phyloP scores from a whole-genome alignment of 2,797 vertebrate genomes.

The Micromesistius poutassou region DNA sequence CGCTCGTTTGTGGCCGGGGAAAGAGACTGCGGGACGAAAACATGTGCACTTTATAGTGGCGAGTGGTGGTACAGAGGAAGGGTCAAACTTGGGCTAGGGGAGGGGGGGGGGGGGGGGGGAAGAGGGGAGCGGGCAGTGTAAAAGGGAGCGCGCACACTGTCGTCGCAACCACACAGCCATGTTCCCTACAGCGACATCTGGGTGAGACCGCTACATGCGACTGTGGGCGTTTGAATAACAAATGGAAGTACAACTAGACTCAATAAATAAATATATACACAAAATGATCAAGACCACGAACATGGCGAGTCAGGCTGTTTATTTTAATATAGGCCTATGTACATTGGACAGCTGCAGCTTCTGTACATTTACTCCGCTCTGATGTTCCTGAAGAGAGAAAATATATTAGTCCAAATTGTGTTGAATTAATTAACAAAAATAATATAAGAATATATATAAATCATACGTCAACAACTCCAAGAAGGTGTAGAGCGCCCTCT shows the following conservation, averaged over 20 bases:
- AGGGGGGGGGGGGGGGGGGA: slow-evolving; percentile 36
- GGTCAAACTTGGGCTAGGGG: slow-evolving; percentile 63
- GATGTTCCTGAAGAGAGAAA: slow-evolving; percentile 40
- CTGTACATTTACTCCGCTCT: slow-evolving; percentile 38
- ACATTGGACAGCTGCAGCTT: background rate
- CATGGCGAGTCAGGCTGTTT: background rate
- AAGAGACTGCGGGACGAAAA: slow-evolving; percentile 74
- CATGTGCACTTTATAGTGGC: slow-evolving; percentile 76
- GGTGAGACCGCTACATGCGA: slow-evolving; percentile 32
- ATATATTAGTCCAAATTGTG: background rate
- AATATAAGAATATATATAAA: background rate
- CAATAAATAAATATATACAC: background rate
- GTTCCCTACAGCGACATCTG: slow-evolving; percentile 76
- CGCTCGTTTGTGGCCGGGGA: slow-evolving; percentile 74
- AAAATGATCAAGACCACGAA: background rate
- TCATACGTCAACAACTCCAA: slow-evolving; percentile 54
- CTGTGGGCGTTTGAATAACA: background rate
- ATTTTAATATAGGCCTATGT: background rate
- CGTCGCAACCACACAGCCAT: slow-evolving; percentile 42
- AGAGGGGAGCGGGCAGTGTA: slow-evolving; percentile 45
- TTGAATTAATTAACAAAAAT: background rate
- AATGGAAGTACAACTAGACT: background rate
- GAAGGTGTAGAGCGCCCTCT: slow-evolving; percentile 38
- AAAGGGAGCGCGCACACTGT: slow-evolving; percentile 59
- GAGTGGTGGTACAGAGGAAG: slow-evolving; percentile 57